These are phyloP conservation scores for Ramazzottius varieornatus DNA, from an alignment of 2,888 invertebrate genomes.

Conservation along the genomic window DNA sequence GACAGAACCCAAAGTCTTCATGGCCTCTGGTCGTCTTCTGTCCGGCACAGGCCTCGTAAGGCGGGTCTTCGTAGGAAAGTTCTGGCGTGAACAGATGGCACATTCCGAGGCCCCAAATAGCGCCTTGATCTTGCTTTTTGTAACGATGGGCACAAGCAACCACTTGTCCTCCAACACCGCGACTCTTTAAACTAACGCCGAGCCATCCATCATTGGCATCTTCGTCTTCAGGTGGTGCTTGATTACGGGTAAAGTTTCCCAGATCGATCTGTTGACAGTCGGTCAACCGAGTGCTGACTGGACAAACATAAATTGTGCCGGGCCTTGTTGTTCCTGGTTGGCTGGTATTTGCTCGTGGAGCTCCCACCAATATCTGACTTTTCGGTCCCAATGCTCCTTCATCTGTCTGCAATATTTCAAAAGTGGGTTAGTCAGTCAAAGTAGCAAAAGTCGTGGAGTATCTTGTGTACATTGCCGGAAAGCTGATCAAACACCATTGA, in stretches of 20 bases:
- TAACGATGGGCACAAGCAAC: not conserved
- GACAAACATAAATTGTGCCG: not conserved
- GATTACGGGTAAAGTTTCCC: not conserved
- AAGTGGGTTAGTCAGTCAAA: no score
- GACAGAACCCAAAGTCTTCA: not conserved
- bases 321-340: not conserved
- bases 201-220: not conserved
- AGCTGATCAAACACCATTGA: no score
- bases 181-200: not conserved
- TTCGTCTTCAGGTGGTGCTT: not conserved
- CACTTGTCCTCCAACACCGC: not conserved
- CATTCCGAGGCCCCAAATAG: not conserved
- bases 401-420: not conserved
- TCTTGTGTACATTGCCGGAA: no score
- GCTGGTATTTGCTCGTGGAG: not conserved
- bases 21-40: not conserved
- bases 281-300: not conserved
- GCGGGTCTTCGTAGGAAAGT: not conserved
- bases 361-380: not conserved
- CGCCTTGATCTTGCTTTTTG: not conserved
- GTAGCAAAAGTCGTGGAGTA: no score
- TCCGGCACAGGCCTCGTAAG: not conserved
- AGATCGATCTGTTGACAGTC: slow-evolving; percentile 1
- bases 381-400: not conserved
- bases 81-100: not conserved